These are phyloP conservation scores for Macrochelys suwanniensis DNA, from an alignment of 2,797 vertebrate genomes.

Conservation along the genomic window DNA sequence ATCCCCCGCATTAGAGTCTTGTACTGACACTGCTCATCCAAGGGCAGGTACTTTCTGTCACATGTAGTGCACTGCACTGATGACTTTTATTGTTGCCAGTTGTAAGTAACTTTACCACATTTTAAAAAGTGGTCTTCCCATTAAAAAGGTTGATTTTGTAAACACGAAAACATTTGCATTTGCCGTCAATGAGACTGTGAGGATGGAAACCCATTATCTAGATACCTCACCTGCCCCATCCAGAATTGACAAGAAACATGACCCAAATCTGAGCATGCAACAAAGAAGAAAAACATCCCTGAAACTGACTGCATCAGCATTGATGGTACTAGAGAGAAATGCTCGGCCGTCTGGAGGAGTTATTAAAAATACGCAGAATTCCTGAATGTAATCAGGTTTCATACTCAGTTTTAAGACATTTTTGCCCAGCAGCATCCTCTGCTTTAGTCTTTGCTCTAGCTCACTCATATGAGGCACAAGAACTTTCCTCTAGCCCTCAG, in stretches of 20 bases:
- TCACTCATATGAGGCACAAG: not conserved
- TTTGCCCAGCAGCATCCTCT: not conserved
- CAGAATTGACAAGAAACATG: not conserved
- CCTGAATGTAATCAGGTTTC: not conserved
- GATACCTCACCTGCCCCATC: not conserved
- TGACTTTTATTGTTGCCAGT: slow-evolving; percentile 18
- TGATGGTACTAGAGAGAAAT: not conserved
- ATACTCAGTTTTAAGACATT: not conserved
- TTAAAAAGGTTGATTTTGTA: slow-evolving; percentile 4
- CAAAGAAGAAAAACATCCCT: not conserved
- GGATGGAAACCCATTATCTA: not conserved
- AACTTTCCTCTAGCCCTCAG: not conserved
- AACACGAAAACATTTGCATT: not conserved
- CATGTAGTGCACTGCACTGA: not conserved
- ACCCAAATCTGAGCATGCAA: not conserved
- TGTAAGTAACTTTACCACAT: not conserved
- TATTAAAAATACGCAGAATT: not conserved
- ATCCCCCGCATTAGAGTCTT: not conserved
- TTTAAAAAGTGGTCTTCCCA: not conserved
- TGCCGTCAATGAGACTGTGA: not conserved
- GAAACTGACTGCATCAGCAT: not conserved
- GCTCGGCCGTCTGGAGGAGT: not conserved
- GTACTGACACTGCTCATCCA: not conserved
- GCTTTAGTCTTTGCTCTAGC: not conserved
- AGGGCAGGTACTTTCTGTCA: slow-evolving; percentile 23